A percentile compares a stretch with the other conserved stretches of the same genome.
phyloP scores from a whole-genome alignment of 2,888 invertebrate species.

The Palloptera scutellata region DNA sequence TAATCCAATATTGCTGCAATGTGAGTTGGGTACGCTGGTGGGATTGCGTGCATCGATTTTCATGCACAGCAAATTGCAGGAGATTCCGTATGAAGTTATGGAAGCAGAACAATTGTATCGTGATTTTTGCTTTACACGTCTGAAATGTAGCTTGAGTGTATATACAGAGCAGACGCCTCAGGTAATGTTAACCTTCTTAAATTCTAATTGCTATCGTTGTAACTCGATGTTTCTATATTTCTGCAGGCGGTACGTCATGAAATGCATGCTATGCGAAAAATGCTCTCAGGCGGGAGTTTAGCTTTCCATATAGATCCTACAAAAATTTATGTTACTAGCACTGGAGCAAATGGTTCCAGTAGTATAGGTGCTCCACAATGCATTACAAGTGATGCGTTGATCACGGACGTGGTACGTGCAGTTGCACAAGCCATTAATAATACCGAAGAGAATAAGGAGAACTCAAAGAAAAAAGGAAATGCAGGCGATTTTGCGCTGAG shows the following conservation, averaged over 20 bases:
- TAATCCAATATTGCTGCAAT: constrained; percentile 75
- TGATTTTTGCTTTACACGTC: constrained; percentile 75
- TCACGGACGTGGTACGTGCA: constrained; percentile 47
- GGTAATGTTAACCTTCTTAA: constrained; percentile 11
- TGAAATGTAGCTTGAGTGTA: constrained; percentile 73
- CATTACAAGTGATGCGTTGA: constrained; percentile 49
- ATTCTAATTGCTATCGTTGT: background rate
- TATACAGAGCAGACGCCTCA: constrained; percentile 69
- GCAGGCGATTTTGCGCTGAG: constrained; percentile 13
- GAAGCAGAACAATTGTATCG: constrained; percentile 71
- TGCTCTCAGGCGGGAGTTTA: constrained; percentile 76
- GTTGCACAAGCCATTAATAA: constrained; percentile 41
- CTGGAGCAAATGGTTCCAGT: constrained; percentile 48
- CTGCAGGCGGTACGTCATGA: constrained; percentile 68
- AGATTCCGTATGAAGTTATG: constrained; percentile 71
- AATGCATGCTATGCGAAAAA: constrained; percentile 72
- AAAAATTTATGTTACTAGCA: constrained; percentile 72
- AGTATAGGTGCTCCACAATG: constrained; percentile 30
- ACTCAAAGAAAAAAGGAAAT: constrained; percentile 32
- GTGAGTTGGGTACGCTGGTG: constrained; percentile 67
- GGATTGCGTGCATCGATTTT: constrained; percentile 73
- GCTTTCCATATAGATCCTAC: constrained; percentile 75
- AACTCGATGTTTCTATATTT: background rate
- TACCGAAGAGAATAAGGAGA: constrained; percentile 38
- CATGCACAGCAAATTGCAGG: constrained; percentile 76